These are phyloP conservation scores for Stenchaetothrips biformis DNA, from an alignment of 2,888 invertebrate species.

Conservation along the genomic window DNA sequence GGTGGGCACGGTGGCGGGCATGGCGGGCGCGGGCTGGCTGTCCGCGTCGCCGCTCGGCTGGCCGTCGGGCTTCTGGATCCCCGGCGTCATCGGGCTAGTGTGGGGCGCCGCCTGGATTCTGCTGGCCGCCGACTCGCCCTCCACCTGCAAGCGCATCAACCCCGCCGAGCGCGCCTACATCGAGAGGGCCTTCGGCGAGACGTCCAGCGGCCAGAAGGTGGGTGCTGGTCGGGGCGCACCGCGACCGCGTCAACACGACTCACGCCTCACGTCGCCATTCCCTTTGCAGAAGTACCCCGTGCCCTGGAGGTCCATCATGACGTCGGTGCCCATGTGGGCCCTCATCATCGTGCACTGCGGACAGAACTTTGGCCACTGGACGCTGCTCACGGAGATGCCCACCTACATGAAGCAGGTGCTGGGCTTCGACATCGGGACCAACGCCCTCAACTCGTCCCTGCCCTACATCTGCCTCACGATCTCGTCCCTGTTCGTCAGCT, in stretches of 20 bases:
- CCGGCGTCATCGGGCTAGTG: constrained; percentile 57
- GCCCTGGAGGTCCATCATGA: not conserved
- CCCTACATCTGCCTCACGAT: not conserved
- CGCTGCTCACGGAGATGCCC: constrained; percentile 72
- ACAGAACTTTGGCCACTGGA: constrained; percentile 77
- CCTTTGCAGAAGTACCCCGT: constrained; percentile 39
- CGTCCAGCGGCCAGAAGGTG: constrained; percentile 41
- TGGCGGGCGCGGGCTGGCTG: constrained; percentile 66
- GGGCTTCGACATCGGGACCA: constrained; percentile 60
- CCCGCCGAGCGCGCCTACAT: constrained; percentile 62
- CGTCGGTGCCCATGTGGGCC: constrained; percentile 49
- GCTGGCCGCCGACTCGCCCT: constrained; percentile 63
- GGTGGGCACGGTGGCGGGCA: constrained; percentile 66
- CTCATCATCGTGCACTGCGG: constrained; percentile 65
- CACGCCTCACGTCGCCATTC: not conserved
- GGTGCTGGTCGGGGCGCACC: not conserved
- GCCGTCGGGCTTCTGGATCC: constrained; percentile 72
- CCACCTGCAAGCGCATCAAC: constrained; percentile 54
- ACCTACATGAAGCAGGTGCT: constrained; percentile 69
- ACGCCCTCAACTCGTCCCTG: not conserved
- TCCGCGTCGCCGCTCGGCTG: constrained; percentile 64
- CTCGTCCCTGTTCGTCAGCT: not conserved
- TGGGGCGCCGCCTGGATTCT: constrained; percentile 59
- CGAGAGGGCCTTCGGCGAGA: constrained; percentile 48
- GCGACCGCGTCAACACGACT: not conserved